Evolutionary conservation across 2,797 vertebrate species (phyloP), one percentile per base, ranked within the genome.

Genomic region (Lepilemur septentrionalis): DNA sequence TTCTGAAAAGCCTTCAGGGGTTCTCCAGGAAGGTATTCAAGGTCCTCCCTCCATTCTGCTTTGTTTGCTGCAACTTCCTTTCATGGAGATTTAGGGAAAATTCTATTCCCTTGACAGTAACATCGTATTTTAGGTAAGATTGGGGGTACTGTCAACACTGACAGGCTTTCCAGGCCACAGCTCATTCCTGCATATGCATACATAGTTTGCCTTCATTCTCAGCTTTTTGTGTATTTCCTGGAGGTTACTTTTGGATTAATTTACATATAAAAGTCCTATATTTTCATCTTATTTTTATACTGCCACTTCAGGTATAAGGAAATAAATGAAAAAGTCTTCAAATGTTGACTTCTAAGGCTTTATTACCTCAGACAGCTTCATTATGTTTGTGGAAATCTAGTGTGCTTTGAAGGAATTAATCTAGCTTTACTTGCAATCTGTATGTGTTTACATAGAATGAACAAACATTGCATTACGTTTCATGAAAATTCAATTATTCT

Each of bases 331-430:
- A 97, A 95, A 90, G 55, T 96, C 93, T 94, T 96, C 81, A 96
- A 93, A 90, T 92, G 90, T 97, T 98, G 89, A 95, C 95, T 98
- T 98, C 90, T 96, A 93, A 97, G 97, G 75, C 97, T 98, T 97
- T 97, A 97, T 98, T 98, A 90, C 87, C 92, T 97, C 93, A 97
- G 97, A 97, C 87, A 97, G 89, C 95, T 97, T 98, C 96, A 93
- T 98, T 98, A 98, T 97, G 94, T 97, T 81, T 97, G 90, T 97
- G 98, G 92, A 93, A 98, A 94, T 88, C 96, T 96, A 65, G 38
- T 96, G 87, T 97, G 98, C 97, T 97, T 98, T 94, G 97, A 89
- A 95, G 97, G 96, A 98, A 98, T 98, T 98, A 98, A 98, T 98
- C 89, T 97, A 97, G 89, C 48, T 89, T 98, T 97, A 79, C 83